phyloP scores from a whole-genome alignment of 2,888 invertebrate genomes.

The Drosophila testacea region DNA sequence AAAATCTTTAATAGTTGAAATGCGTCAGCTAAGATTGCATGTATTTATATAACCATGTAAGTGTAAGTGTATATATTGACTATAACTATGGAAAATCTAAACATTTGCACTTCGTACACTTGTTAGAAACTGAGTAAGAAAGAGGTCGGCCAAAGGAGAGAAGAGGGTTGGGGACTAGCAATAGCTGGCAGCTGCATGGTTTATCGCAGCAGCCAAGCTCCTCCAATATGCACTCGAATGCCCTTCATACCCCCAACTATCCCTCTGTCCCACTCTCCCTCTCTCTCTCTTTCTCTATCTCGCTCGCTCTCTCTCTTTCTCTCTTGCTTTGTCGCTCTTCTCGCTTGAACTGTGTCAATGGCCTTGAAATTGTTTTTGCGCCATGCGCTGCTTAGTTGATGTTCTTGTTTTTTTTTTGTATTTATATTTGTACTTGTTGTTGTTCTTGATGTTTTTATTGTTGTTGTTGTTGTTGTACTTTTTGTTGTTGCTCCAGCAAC shows the following conservation, averaged over 20 bases:
- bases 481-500: slow-evolving; percentile 34
- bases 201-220: slow-evolving; percentile 73
- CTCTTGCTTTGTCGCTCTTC: slow-evolving; percentile 30
- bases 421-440: slow-evolving; percentile 20
- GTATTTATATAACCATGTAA: slow-evolving; percentile 1
- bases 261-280: slow-evolving; percentile 1
- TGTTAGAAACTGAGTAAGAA: slow-evolving; percentile 56
- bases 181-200: slow-evolving; percentile 58
- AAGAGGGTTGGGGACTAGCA: background rate
- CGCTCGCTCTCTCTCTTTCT: background rate
- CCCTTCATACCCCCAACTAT: slow-evolving; percentile 53
- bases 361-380: slow-evolving; percentile 80
- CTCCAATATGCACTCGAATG: slow-evolving; percentile 64
- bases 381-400: slow-evolving; percentile 63
- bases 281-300: slow-evolving; percentile 3
- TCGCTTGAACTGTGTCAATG: slow-evolving; percentile 77
- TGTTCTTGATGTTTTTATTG: slow-evolving; percentile 8
- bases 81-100: slow-evolving; percentile 63
- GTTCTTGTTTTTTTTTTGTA: slow-evolving; percentile 47
- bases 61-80: slow-evolving; percentile 35
- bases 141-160: slow-evolving; percentile 18
- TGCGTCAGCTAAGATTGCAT: slow-evolving; percentile 32
- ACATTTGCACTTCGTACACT: slow-evolving; percentile 75
- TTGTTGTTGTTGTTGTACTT: slow-evolving; percentile 4
- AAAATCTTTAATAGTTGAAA: slow-evolving; percentile 29